A percentile compares a stretch with the other conserved stretches of the same genome.
phyloP scores from a whole-genome alignment of 1,140 invertebrate species.

The Zaprionus gabonicus region DNA sequence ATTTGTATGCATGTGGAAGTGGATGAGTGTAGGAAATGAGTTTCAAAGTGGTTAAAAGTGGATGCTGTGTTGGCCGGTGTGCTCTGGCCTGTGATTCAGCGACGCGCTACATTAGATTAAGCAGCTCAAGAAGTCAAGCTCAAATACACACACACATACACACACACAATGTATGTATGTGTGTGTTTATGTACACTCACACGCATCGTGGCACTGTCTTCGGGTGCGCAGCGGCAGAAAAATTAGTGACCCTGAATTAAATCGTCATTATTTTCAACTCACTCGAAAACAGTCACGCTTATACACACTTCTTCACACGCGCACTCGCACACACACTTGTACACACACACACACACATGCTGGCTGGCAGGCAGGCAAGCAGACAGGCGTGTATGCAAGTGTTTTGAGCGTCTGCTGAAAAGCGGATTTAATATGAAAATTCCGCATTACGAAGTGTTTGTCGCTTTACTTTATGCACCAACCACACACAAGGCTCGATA shows the following conservation, averaged over 20 bases:
- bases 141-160: constrained; percentile 19
- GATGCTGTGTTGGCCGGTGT: constrained; percentile 58
- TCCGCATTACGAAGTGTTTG: constrained; percentile 81
- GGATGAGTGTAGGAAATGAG: constrained; percentile 77
- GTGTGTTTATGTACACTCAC: background rate
- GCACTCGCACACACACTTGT: constrained; percentile 22
- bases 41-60: constrained; percentile 79
- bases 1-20: constrained; percentile 68
- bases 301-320: constrained; percentile 38
- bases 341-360: constrained; percentile 43
- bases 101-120: constrained; percentile 74
- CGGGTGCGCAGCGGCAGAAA: constrained; percentile 77
- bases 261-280: constrained; percentile 81
- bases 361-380: background rate
- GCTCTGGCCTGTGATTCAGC: constrained; percentile 47
- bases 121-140: constrained; percentile 74
- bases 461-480: constrained; percentile 70
- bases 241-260: constrained; percentile 84
- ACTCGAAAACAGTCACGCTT: constrained; percentile 71
- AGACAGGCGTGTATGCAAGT: background rate
- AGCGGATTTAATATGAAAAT: constrained; percentile 82
- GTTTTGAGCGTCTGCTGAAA: constrained; percentile 67
- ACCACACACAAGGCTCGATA: background rate
- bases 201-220: constrained; percentile 61
- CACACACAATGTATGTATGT: background rate